Conservation (phyloP, 2,797 vertebrate genomes). For the Pipistrellus kuhlii region DNA sequence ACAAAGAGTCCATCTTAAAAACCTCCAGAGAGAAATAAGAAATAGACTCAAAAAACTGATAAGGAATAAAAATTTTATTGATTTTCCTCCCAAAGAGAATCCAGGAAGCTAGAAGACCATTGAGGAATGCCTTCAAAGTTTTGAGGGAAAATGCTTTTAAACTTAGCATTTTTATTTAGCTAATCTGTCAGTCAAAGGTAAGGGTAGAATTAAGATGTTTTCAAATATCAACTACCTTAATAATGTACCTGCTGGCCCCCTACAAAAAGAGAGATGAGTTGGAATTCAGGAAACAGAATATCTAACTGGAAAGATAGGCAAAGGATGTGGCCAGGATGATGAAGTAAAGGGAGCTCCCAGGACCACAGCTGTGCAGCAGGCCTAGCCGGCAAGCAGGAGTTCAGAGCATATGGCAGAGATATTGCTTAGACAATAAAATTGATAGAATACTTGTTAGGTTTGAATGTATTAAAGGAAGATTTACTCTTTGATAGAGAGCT, state of each 20-base stretch:
- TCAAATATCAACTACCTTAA: not conserved
- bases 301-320: not conserved
- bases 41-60: not conserved
- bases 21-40: not conserved
- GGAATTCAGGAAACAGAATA: not conserved
- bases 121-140: constrained; percentile 16
- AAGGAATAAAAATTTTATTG: not conserved
- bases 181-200: not conserved
- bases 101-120: not conserved
- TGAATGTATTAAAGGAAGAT: not conserved
- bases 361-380: not conserved
- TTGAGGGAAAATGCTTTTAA: constrained; percentile 11
- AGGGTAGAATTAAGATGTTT: constrained; percentile 2
- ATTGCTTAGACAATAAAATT: not conserved
- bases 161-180: constrained; percentile 16
- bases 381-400: not conserved
- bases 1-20: not conserved
- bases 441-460: not conserved
- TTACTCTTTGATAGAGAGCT: not conserved
- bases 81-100: not conserved
- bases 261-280: not conserved
- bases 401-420: not conserved
- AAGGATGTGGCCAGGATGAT: not conserved
- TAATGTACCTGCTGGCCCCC: not conserved
- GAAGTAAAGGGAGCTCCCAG: not conserved